Base-by-base conservation (phyloP, 2,113 vertebrate genomes). In the Blennius ocellaris region DNA sequence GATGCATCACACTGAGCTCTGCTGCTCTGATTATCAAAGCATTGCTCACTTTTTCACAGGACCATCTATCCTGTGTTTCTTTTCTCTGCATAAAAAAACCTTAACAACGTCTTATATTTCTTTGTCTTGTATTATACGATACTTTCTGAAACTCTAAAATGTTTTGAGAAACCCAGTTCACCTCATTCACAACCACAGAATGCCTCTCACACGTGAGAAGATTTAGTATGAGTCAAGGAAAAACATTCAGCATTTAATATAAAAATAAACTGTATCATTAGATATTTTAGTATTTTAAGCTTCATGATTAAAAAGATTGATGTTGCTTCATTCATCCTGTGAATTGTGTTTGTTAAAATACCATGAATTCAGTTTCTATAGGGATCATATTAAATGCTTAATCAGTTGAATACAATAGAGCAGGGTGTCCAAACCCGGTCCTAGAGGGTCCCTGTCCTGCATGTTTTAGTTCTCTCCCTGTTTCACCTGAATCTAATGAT, bases 1-100 rank as follows among this genome's bases (percentile, higher is more conserved):
- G 16, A 61, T 21, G n/a, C 56, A 6, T 14, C 73, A 69, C 15
- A 51, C 68, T 78, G 72, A 78, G 67, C 49, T 60, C n/a, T 11
- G 6, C 63, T 47, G 12, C 17, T 67, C 36, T 55, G 66, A 76
- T 68, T 53, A 67, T 9, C 12, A 52, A 30, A 21, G 17, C 17
- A 15, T 72, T 7, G 47, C 12, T 65, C 55, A n/a, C 30, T 57
- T 50, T 64, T 14, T 10, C 55, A 76, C 16, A 49, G 8, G n/a
- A 15, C 8, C 40, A 36, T 40, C 7, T 21, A 8, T 50, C 8
- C 55, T 12, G n/a, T 1, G 14, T n/a, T 50, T 38, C 11, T 15
- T 21, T 36, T 39, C 39, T 57, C 82, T 72, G 57, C 49, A 59
- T 7, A 8, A 69, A 11, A 8, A 69, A 11, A 21, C 6, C 16